A percentile compares a stretch with the other conserved stretches of the same genome.
Conservation (phyloP, 2,113 vertebrate genomes). For the Corythoichthys haematopterus region DNA sequence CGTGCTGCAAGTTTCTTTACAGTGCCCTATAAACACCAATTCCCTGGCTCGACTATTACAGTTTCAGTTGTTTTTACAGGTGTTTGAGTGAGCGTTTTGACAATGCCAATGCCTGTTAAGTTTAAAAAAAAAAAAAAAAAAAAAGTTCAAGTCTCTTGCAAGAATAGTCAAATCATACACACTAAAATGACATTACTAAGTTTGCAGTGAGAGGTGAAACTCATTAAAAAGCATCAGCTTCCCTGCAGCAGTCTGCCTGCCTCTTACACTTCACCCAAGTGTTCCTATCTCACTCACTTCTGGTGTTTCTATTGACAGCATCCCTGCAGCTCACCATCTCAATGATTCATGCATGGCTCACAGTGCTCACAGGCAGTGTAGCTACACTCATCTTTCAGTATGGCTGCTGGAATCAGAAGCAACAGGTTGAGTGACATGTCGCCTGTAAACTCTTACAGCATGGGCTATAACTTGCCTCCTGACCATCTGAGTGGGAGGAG, state of each 20-base stretch:
- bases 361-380: background rate
- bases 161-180: background rate
- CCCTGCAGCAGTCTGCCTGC: background rate
- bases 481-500: conserved; percentile 26
- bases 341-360: background rate
- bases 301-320: background rate
- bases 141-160: background rate
- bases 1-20: no score
- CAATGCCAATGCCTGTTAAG: background rate
- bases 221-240: background rate
- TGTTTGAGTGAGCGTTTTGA: background rate
- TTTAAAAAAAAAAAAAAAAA: background rate
- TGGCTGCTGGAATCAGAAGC: background rate
- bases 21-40: no score
- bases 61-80: no score
- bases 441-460: background rate
- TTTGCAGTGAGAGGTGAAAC: background rate
- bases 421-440: background rate
- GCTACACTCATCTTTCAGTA: background rate
- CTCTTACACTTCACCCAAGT: background rate
- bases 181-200: background rate
- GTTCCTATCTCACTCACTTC: background rate
- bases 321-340: conserved; percentile 1
- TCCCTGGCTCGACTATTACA: no score
- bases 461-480: conserved; percentile 15